Percentiles rank a stretch among this genome's conserved stretches.
These are phyloP conservation scores for Spilogale gracilis DNA, from an alignment of 2,113 vertebrate species.

Conservation along the genomic window DNA sequence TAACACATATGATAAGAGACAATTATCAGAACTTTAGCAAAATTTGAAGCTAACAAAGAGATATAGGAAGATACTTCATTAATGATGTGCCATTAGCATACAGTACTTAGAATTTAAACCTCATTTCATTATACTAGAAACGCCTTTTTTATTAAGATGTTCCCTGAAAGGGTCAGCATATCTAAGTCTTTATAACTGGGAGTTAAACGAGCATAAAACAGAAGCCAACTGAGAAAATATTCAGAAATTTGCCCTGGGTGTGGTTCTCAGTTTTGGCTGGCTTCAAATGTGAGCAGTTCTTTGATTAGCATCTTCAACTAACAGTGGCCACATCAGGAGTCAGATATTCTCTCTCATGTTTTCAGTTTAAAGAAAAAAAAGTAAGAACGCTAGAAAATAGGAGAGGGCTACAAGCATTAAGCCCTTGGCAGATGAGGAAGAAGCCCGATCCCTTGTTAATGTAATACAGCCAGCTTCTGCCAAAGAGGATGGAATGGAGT, in stretches of 20 bases:
- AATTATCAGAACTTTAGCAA: constrained; percentile 61
- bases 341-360: constrained; percentile 51
- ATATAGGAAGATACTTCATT: constrained; percentile 70
- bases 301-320: constrained; percentile 61
- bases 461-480: constrained; percentile 61
- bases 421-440: constrained; percentile 7
- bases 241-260: neutral
- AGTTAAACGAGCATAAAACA: constrained; percentile 58
- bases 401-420: neutral
- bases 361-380: constrained; percentile 59
- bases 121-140: constrained; percentile 31
- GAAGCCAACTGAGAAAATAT: constrained; percentile 57
- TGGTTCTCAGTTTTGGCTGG: constrained; percentile 41
- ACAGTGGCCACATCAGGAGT: neutral
- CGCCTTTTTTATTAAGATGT: constrained; percentile 61
- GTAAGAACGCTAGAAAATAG: neutral
- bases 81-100: constrained; percentile 59
- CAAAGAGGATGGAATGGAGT: constrained; percentile 62
- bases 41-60: constrained; percentile 51
- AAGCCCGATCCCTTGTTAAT: constrained; percentile 56
- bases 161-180: constrained; percentile 46
- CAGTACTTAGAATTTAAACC: constrained; percentile 66
- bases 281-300: constrained; percentile 53
- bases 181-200: constrained; percentile 45
- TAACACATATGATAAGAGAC: constrained; percentile 63